Conservation (phyloP, 2,797 vertebrate genomes). For the Apogon talboti region DNA sequence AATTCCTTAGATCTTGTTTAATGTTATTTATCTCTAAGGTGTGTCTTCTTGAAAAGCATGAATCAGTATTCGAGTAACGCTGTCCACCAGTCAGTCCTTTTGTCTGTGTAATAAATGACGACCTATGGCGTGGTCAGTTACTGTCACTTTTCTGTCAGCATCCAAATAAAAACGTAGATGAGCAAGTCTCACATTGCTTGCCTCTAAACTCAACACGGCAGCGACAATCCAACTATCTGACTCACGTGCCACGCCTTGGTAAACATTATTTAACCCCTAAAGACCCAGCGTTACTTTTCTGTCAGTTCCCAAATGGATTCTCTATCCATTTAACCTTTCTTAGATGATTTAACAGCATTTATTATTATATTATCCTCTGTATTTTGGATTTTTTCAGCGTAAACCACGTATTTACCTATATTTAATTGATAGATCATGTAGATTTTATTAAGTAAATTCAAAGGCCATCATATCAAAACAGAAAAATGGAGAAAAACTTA, state of each 20-base stretch:
- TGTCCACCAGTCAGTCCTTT: conserved; percentile 4
- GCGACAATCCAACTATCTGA: conserved; percentile 1
- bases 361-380: no score
- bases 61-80: conserved; percentile 24
- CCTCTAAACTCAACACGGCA: conserved; percentile 15
- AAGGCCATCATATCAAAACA: no score
- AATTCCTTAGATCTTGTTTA: conserved; percentile 49
- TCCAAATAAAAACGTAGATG: conserved; percentile 10
- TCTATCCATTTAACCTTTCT: no score
- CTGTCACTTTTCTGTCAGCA: not conserved
- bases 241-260: conserved; percentile 5
- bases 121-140: not conserved
- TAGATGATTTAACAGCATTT: no score
- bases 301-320: no score
- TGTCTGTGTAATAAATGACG: conserved; percentile 23
- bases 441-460: no score
- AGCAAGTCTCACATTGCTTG: conserved; percentile 4
- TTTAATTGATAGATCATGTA: no score
- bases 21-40: conserved; percentile 43
- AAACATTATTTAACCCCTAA: no score
- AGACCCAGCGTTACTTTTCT: no score
- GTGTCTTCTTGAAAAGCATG: conserved; percentile 10
- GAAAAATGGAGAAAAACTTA: no score
- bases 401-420: no score
- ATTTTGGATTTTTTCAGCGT: no score